Evolutionary conservation across 2,797 vertebrate species (phyloP).

Genomic region (Erithacus rubecula): DNA sequence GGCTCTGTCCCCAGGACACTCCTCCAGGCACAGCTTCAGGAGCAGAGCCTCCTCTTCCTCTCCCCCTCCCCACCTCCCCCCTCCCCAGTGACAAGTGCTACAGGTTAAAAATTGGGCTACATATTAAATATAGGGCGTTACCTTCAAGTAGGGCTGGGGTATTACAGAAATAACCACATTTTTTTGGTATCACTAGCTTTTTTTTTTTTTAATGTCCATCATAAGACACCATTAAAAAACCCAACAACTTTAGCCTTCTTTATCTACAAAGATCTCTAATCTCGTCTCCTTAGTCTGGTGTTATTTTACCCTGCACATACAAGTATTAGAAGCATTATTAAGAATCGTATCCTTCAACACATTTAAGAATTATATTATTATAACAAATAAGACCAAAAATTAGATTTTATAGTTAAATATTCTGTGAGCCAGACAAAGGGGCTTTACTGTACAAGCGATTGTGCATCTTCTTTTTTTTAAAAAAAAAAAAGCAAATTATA

Average conservation of each 20-base stretch:
- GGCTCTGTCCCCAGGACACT: background rate
- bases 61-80: background rate
- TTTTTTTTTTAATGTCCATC: slow-evolving; percentile 29
- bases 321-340: slow-evolving; percentile 66
- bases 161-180: slow-evolving; percentile 50
- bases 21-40: background rate
- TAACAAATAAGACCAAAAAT: slow-evolving; percentile 75
- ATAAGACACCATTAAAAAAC: slow-evolving; percentile 28
- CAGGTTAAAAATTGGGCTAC: slow-evolving; percentile 62
- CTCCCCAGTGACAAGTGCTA: slow-evolving; percentile 59
- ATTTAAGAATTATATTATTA: slow-evolving; percentile 74
- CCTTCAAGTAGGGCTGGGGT: slow-evolving; percentile 50
- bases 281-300: background rate
- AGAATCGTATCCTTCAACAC: slow-evolving; percentile 58
- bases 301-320: slow-evolving; percentile 40
- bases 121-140: slow-evolving; percentile 61
- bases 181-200: slow-evolving; percentile 66
- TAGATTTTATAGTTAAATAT: slow-evolving; percentile 79
- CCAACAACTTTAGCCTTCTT: background rate
- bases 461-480: slow-evolving; percentile 48
- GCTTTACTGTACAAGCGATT: slow-evolving; percentile 74
- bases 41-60: background rate
- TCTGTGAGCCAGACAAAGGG: slow-evolving; percentile 69
- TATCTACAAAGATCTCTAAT: slow-evolving; percentile 5
- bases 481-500: slow-evolving; percentile 75